Conservation (phyloP, 2,888 invertebrate genomes). For the Pollenia angustigena region DNA sequence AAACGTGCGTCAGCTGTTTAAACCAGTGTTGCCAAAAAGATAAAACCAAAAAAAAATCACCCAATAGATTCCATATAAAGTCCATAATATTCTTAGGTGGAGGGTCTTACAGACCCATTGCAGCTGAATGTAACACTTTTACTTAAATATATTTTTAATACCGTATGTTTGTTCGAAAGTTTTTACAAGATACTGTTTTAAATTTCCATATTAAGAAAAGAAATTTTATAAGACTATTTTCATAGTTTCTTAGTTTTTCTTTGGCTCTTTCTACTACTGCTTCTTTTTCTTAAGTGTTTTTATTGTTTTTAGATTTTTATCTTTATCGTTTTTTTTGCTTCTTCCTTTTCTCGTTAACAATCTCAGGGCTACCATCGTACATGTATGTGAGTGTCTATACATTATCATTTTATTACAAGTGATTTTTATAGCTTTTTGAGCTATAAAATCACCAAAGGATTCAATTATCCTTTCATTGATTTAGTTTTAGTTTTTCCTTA, state of each 20-base stretch:
- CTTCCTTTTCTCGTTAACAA: neutral
- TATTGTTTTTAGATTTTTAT: slow-evolving; percentile 59
- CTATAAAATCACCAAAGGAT: slow-evolving; percentile 75
- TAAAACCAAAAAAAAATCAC: no score
- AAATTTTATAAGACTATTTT: no score
- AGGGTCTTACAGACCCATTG: no score
- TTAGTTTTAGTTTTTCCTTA: slow-evolving; percentile 13
- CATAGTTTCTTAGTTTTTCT: neutral
- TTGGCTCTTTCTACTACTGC: neutral
- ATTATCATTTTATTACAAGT: slow-evolving; percentile 57
- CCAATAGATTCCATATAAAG: no score
- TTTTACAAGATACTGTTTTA: neutral
- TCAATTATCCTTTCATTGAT: slow-evolving; percentile 75
- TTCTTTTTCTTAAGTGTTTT: slow-evolving; percentile 24
- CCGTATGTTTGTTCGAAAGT: neutral
- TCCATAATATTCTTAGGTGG: no score
- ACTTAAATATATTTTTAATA: no score
- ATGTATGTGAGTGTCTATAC: slow-evolving; percentile 3
- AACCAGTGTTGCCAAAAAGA: no score
- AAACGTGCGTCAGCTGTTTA: no score
- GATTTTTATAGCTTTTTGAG: slow-evolving; percentile 74
- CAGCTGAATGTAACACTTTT: no score
- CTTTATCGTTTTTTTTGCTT: slow-evolving; percentile 46
- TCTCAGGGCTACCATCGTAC: neutral
- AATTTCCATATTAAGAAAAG: neutral